These are phyloP conservation scores for Ciconia stormi DNA, from an alignment of 2,113 vertebrate genomes.

Conservation along the genomic window DNA sequence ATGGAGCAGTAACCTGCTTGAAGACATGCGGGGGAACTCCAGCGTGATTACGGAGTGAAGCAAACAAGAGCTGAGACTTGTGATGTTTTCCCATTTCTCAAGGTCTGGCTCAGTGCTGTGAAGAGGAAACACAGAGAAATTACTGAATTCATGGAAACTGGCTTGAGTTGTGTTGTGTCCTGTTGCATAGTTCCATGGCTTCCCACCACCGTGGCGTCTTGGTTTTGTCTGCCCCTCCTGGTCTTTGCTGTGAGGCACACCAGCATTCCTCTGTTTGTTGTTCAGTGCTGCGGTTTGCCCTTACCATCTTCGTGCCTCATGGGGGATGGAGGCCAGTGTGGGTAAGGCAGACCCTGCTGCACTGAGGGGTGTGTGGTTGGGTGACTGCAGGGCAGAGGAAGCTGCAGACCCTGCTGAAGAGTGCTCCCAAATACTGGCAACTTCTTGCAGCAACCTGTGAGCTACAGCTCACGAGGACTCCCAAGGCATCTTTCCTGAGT, in stretches of 20 bases:
- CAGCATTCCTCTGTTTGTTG: neutral
- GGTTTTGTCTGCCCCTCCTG: neutral
- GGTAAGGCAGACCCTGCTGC: neutral
- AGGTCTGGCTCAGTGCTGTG: neutral
- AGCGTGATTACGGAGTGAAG: neutral
- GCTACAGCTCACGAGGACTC: neutral
- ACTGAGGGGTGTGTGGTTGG: neutral
- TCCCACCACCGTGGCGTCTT: neutral
- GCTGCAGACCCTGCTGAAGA: neutral
- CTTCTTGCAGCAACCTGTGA: neutral
- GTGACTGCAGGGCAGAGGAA: neutral
- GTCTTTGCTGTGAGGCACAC: neutral
- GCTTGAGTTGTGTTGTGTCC: neutral
- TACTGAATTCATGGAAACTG: neutral
- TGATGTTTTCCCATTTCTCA: neutral
- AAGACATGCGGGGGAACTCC: neutral
- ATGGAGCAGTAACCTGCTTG: neutral
- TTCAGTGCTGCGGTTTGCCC: neutral
- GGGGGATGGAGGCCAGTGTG: neutral
- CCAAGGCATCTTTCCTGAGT: neutral
- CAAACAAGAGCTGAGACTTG: neutral
- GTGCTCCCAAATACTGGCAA: neutral
- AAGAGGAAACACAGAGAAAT: neutral
- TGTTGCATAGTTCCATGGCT: neutral
- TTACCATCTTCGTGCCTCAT: neutral